Conservation (phyloP, 2,888 invertebrate genomes). For the Melanchra persicariae region DNA sequence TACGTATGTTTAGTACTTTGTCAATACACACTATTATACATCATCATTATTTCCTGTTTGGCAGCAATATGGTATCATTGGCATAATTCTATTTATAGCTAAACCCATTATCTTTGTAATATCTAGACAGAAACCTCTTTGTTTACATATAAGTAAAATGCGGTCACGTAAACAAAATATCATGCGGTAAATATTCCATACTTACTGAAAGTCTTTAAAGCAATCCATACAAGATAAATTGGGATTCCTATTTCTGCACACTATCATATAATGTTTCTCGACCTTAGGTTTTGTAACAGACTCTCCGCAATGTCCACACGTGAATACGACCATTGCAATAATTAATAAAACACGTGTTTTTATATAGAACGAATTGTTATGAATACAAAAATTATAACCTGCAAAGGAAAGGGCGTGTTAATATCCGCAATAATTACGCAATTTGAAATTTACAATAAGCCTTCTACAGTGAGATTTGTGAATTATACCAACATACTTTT, state of each 20-base stretch:
- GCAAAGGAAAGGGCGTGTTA: slow-evolving; percentile 54
- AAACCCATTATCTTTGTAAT: not conserved
- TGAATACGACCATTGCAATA: slow-evolving; percentile 96
- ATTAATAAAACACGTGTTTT: slow-evolving; percentile 63
- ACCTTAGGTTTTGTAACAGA: slow-evolving; percentile 97
- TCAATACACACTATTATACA: slow-evolving; percentile 6
- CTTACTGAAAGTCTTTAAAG: slow-evolving; percentile 96
- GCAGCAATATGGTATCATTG: slow-evolving; percentile 29
- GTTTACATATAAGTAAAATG: slow-evolving; percentile 37
- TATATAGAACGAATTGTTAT: slow-evolving; percentile 63
- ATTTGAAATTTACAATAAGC: not conserved
- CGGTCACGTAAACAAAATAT: slow-evolving; percentile 36
- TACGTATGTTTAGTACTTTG: not conserved
- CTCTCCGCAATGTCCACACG: slow-evolving; percentile 97
- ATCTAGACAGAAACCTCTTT: slow-evolving; percentile 8
- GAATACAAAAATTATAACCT: slow-evolving; percentile 71
- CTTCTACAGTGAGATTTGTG: not conserved
- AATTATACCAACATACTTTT: slow-evolving; percentile 37
- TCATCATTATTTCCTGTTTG: slow-evolving; percentile 47
- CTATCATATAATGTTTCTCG: slow-evolving; percentile 95
- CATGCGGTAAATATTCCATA: slow-evolving; percentile 56
- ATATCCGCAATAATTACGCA: not conserved
- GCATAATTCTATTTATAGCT: slow-evolving; percentile 38
- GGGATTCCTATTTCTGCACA: slow-evolving; percentile 93
- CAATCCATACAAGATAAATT: slow-evolving; percentile 98